Base-by-base conservation (phyloP, 23 tunicate species). In the Halocynthia roretzi region DNA sequence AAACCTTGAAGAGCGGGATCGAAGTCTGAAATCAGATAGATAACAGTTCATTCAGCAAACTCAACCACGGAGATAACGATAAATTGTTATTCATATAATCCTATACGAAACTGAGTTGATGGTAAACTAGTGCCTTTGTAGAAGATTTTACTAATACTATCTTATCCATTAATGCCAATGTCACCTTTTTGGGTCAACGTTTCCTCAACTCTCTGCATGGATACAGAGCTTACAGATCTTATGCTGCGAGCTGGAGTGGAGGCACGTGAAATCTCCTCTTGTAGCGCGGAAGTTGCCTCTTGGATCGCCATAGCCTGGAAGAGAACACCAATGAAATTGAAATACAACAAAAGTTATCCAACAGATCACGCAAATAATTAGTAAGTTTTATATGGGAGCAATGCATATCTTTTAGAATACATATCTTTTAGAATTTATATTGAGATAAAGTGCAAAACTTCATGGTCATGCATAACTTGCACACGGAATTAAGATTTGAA, bases 191-290 rank as follows among this genome's bases (percentile, higher is more conserved):
- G 55, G 21, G 78, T 10, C 9, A 74, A 53, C 12, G 21, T 54
- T 54, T 74, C 70, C 2, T 65, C 70, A 5, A 10, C 71, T n/a
- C 19, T n/a, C 4, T 67, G 71, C 21, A 67, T 17, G 31, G 21
- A 11, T 15, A 67, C 19, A 12, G n/a, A n/a, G 23, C 18, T 12
- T 11, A 67, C 71, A 67, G 55, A 50, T 18, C 63, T 54, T 54
- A 64, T 54, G 62, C 78, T 74, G 56, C 8, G 78, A 74, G 56
- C 78, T 74, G 78, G 78, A 74, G 62, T 10, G 9, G 70, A 10
- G 9, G 19, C 48, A 65, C 10, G 70, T 5, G 63, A 31, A 0
- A 64, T 54, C 8, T 20, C 55, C 15, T 54, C 31, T 54, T 74
- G 54, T 10, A 74, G 14, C 5, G 78, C 78, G 15, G 14, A 8